These are phyloP conservation scores for Leptinotarsa texana DNA, from an alignment of 1,140 invertebrate species.

Conservation along the genomic window DNA sequence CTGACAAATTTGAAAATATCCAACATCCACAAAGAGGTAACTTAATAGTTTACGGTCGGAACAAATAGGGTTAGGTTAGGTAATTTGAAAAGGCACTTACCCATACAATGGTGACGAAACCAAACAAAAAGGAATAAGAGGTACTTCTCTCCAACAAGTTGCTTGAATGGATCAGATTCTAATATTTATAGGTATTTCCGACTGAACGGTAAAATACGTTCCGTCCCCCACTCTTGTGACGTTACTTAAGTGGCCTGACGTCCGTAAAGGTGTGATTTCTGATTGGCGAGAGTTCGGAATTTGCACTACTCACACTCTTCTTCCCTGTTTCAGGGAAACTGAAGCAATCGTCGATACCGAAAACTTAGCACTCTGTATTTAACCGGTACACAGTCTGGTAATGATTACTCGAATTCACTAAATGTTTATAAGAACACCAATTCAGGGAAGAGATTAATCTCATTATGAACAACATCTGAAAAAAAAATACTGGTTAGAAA, in stretches of 20 bases:
- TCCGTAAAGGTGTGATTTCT: background rate
- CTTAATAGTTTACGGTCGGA: too few species aligned
- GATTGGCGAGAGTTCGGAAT: slow-evolving; percentile 11
- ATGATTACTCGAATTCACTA: slow-evolving; percentile 40
- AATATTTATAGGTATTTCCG: slow-evolving; percentile 13
- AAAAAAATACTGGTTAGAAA: slow-evolving; percentile 11
- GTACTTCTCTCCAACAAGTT: slow-evolving; percentile 10
- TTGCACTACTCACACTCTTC: background rate
- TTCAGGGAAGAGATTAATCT: slow-evolving; percentile 40
- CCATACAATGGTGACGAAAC: slow-evolving; percentile 44
- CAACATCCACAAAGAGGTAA: too few species aligned
- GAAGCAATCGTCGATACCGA: background rate
- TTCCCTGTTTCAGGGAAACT: background rate
- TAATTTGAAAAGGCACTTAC: slow-evolving; percentile 35
- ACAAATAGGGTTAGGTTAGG: too few species aligned
- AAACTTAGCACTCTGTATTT: slow-evolving; percentile 27
- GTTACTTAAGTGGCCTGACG: background rate
- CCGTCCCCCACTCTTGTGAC: slow-evolving; percentile 17
- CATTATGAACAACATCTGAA: slow-evolving; percentile 47
- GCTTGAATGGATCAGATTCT: slow-evolving; percentile 20
- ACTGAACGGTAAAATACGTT: slow-evolving; percentile 27
- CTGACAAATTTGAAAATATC: too few species aligned
- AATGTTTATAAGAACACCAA: slow-evolving; percentile 45
- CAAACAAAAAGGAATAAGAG: slow-evolving; percentile 35
- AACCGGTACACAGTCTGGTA: slow-evolving; percentile 44